Base-by-base conservation (phyloP, 2,888 invertebrate genomes). In the Sturmia bella region DNA sequence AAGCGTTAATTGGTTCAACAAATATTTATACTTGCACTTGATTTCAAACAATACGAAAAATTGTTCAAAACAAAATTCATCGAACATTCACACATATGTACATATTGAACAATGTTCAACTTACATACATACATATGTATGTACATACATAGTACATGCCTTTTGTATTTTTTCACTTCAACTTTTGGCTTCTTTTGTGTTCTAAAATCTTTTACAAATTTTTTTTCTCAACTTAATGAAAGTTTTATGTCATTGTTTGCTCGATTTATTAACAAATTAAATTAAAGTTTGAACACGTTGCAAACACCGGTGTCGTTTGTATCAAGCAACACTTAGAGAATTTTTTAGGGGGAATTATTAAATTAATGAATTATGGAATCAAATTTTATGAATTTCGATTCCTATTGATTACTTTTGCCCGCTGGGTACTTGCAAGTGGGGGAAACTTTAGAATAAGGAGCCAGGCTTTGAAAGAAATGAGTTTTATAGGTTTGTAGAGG, bases 1-100 rank as follows among this genome's bases (percentile, higher is more conserved):
- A 83, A 73, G 82, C 79, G 85, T 84, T 85, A 85, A 85, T 85
- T 85, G 83, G 84, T 85, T 85, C 79, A 69, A 73, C 84, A 85
- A 85, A 85, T 82, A 63, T 70, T 74, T 56, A 64, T 52, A 54
- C 63, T 50, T 57, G 73, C 64, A 68, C 73, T 73, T 69, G 57
- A 68, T 61, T 73, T 32, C 50, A 48, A 72, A 75, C 37, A 66
- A 75, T 52, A 54, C 9, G 15, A 63, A 59, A 6, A 48, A 56
- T 68, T 45, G 41, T 52, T 24, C 19, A 80, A 64, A 79, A 48
- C 61, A 64, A 2, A 56, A 66, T 45, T 43, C 57, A 69, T 52
- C 41, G 68, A 63, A 64, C 43, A 50, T 43, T n/a, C n/a, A n/a
- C n/a, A n/a, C n/a, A n/a, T n/a, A n/a, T n/a, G n/a, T n/a, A n/a